Base-by-base conservation (phyloP, 2,113 vertebrate species). In the Erythrolamprus reginae region DNA sequence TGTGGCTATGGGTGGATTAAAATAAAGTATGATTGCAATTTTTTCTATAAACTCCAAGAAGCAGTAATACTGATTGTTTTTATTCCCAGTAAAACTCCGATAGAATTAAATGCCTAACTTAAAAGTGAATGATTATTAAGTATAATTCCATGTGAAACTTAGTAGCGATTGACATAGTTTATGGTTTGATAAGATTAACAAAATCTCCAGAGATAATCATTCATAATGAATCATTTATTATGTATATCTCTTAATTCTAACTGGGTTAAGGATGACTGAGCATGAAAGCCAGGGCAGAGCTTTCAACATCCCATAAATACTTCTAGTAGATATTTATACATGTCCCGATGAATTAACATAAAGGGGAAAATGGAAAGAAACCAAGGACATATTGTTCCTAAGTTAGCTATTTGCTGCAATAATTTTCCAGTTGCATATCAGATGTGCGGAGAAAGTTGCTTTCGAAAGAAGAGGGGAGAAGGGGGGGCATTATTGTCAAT, bases 191-290 rank as follows among this genome's bases (percentile, higher is more conserved):
- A 94, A 95, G 90, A 53, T 94, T 96, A 89, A 89, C 95, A 95
- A 94, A 92, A 89, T 94, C 95, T 95, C 92, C 88, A 94, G 92
- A 94, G 90, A 95, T 94, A 96, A 89, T 95, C 0, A 1, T 89
- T 94, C 65, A 92, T 92, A 96, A 95, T 95, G 93, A 96, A 96
- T 96, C 90, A 96, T 96, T 97, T 96, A 94, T 95, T 96, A 94
- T 92, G 85, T 92, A 92, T 92, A 93, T 91, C 92, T 96, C 83
- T 93, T 95, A 94, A 95, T 96, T 96, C 94, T 94, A 89, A 89
- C 90, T 48, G 91, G 91, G 95, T 93, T 95, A 95, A 95, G 95
- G 92, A 94, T 95, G 93, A 96, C 88, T 95, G 94, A 96, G 94
- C 92, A 90, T 94, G 94, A 96, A 95, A 96, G 87, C 93, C 91